Evolutionary conservation across 2,113 vertebrate genomes (phyloP), one percentile per base, ranked within the genome.

Genomic region (Furnarius figulus): DNA sequence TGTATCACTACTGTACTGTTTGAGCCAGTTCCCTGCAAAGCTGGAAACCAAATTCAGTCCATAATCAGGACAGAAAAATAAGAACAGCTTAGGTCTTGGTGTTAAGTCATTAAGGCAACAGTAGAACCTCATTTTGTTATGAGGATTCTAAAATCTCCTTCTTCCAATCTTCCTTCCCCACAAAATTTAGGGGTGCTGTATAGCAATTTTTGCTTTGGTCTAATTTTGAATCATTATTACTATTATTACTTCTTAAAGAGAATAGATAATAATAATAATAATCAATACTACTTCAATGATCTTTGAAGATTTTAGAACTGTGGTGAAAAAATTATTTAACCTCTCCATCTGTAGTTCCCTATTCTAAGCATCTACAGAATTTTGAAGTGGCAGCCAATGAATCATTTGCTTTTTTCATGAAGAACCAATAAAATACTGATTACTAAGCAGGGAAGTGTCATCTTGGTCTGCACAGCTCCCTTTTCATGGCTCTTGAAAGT

Each of bases 361-460:
- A 30, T 89, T 96, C 49, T 87, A 94, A 49, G 7, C 71, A 65
- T 39, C 44, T 77, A 80, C 33, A 44, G 39, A 49, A 79, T 85
- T 96, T 63, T 92, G 52, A 91, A 90, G 31, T 70, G 35, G 53
- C 11, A 70, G 61, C 11, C 70, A 85, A 92, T 40, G 76, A 75
- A 75, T 11, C 8, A 68, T 94, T 52, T 94, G 33, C 20, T 89
- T 91, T 63, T 31, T 86, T 97, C 80, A 91, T 37, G 91, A 44
- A 96, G 53, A 85, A 90, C 44, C 92, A 75, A 55, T 66, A 82
- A 96, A 94, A 94, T 6, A 75, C 80, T 27, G 1, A 85, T 96
- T 89, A 63, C 16, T 68, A 52, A 81, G 31, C 46, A 59, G 23
- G 7, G 10, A 78, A 87, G 40, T 8, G 21, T 72, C 61, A 89